Percentiles rank a stretch among this genome's conserved stretches.
Conservation (phyloP, 1,140 invertebrate genomes). For the Drosophila serrata region DNA sequence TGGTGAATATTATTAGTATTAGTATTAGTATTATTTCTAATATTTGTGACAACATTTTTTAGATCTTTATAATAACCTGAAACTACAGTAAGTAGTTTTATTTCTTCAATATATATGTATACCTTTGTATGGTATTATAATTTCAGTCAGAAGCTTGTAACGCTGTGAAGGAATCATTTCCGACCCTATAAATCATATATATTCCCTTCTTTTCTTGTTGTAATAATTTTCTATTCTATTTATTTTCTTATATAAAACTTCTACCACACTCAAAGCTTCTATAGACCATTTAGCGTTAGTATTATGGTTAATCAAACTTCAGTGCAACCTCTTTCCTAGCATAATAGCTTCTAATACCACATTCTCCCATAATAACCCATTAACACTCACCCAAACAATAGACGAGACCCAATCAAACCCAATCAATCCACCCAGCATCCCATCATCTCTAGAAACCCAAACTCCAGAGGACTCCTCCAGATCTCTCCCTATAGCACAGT, state of each 20-base stretch:
- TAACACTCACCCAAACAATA: conserved; percentile 19
- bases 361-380: conserved; percentile 18
- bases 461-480: neutral
- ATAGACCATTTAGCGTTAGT: neutral
- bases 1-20: neutral
- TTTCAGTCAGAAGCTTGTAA: no score
- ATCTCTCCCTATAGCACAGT: neutral
- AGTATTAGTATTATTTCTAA: no score
- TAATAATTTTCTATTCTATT: neutral
- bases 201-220: no score
- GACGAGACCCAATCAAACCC: conserved; percentile 17
- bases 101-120: no score
- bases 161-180: no score
- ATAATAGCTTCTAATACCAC: conserved; percentile 11
- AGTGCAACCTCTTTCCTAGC: conserved; percentile 1
- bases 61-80: no score
- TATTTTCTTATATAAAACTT: neutral
- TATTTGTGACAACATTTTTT: neutral
- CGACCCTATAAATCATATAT: no score
- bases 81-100: no score
- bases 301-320: conserved; percentile 1
- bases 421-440: conserved; percentile 40
- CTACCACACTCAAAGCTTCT: no score
- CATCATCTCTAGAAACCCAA: neutral
- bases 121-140: no score